These are phyloP conservation scores for Lepidothrix coronata DNA, from an alignment of 2,113 vertebrate genomes.

Conservation along the genomic window DNA sequence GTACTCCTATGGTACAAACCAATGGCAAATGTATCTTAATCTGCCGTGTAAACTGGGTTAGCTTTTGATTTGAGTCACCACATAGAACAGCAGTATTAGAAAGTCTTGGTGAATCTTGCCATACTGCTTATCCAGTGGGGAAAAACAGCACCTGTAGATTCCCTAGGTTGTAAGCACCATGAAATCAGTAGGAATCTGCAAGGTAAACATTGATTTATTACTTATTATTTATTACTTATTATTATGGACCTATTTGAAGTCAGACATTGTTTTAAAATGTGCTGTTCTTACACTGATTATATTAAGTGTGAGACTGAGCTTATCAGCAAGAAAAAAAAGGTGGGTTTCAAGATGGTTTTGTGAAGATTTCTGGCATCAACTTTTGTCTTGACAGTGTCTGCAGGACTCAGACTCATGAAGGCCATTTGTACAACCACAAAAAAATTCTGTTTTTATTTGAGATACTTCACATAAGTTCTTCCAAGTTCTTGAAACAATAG, in stretches of 20 bases:
- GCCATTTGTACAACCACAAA: background rate
- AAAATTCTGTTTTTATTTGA: conserved; percentile 21
- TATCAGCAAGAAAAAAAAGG: background rate
- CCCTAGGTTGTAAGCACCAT: background rate
- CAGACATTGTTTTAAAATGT: background rate
- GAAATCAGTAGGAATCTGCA: background rate
- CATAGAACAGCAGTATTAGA: background rate
- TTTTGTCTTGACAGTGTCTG: background rate
- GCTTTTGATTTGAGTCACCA: background rate
- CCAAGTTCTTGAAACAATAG: conserved; percentile 25
- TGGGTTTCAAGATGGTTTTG: background rate
- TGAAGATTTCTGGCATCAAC: background rate
- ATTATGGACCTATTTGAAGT: background rate
- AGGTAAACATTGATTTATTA: background rate
- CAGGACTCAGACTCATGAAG: background rate
- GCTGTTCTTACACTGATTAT: background rate
- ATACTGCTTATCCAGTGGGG: background rate
- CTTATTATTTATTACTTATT: background rate
- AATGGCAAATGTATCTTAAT: background rate
- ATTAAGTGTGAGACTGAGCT: background rate
- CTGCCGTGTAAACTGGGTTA: background rate
- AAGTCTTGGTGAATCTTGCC: background rate
- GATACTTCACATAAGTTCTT: background rate
- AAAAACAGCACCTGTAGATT: background rate
- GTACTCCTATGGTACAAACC: background rate